These are phyloP conservation scores for Enteromius viviparus DNA, from an alignment of 2,797 vertebrate genomes.

Conservation along the genomic window DNA sequence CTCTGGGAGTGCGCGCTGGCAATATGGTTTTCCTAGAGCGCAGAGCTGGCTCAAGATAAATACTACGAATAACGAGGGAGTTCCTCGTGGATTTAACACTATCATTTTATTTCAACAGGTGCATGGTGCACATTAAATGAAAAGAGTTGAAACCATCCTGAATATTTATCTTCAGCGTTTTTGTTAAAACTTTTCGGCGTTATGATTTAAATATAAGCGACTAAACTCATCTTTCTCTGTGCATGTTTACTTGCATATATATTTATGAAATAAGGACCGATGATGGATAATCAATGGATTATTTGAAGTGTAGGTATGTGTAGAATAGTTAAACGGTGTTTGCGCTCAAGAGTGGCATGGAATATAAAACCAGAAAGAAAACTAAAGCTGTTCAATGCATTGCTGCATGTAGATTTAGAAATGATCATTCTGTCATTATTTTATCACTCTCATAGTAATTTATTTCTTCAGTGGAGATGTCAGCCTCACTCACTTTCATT, in stretches of 20 bases:
- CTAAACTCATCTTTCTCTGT: not conserved
- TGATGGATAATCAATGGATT: conserved; percentile 34
- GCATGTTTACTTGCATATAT: conserved; percentile 5
- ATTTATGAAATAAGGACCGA: not conserved
- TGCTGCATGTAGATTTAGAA: not conserved
- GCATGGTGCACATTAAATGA: not conserved
- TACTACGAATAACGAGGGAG: conserved; percentile 44
- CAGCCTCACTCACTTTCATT: not conserved
- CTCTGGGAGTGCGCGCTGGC: not conserved
- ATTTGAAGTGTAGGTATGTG: conserved; percentile 41
- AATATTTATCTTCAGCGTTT: not conserved
- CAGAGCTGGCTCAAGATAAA: conserved; percentile 51
- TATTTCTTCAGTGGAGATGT: conserved; percentile 11
- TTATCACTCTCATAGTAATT: not conserved
- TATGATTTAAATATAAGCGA: not conserved
- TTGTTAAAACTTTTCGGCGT: not conserved
- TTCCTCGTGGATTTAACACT: not conserved
- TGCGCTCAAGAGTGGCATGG: conserved; percentile 9
- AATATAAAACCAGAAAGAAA: conserved; percentile 16
- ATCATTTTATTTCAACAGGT: not conserved
- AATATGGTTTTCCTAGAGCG: conserved; percentile 48
- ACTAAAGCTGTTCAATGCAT: not conserved
- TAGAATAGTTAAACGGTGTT: conserved; percentile 27
- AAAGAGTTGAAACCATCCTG: not conserved
- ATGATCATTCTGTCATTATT: not conserved